These are phyloP conservation scores for Helobdella robusta DNA, from an alignment of 2,888 invertebrate species.

Conservation along the genomic window DNA sequence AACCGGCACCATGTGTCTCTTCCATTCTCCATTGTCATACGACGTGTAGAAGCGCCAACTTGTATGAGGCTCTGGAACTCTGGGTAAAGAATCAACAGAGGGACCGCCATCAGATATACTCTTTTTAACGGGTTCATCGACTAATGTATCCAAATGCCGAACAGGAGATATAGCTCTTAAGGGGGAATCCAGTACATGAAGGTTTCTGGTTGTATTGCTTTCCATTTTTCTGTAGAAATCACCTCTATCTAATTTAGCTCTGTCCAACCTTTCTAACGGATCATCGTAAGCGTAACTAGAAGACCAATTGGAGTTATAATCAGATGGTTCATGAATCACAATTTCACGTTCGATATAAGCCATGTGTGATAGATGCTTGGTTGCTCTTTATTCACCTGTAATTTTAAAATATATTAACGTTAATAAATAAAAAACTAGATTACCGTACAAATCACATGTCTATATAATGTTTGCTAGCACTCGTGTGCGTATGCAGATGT, in stretches of 20 bases:
- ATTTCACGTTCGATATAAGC: too few species aligned
- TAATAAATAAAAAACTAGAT: too few species aligned
- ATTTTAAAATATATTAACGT: too few species aligned
- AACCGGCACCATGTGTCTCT: constrained; percentile 27
- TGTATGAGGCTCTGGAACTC: constrained; percentile 26
- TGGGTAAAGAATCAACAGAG: constrained; percentile 13
- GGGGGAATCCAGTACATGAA: not conserved
- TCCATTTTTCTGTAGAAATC: constrained; percentile 21
- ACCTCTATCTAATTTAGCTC: not conserved
- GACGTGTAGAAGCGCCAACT: constrained; percentile 31
- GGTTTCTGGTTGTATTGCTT: not conserved
- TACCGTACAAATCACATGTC: too few species aligned
- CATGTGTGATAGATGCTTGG: too few species aligned
- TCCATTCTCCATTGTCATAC: constrained; percentile 31
- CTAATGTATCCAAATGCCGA: not conserved
- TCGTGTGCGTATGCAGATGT: too few species aligned
- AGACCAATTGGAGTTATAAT: too few species aligned
- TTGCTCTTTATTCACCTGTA: too few species aligned
- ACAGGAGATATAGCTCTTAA: not conserved
- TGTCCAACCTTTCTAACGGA: constrained; percentile 2
- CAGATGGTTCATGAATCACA: too few species aligned
- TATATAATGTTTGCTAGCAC: too few species aligned
- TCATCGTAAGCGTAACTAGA: too few species aligned
- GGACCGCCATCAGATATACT: constrained; percentile 23
- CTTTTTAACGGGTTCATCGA: constrained; percentile 11